Base-by-base conservation (phyloP, 2,797 vertebrate species). In the Benthosema pterotum region DNA sequence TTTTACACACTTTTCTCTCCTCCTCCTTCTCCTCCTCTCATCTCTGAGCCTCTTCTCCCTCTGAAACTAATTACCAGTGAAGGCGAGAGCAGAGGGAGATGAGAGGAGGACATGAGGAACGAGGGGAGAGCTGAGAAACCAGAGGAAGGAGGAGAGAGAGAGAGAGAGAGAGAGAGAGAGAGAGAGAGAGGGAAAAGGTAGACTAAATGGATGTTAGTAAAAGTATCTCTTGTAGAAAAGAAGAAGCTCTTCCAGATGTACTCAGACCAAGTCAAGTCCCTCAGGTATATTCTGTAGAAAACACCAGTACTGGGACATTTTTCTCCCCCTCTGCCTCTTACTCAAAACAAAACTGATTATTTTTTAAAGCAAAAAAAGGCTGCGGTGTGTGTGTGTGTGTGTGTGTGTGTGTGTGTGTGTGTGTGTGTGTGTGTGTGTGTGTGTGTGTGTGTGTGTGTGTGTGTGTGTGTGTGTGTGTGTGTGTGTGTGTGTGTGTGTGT, bases 31-130 rank as follows among this genome's bases (percentile, higher is more conserved):
- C 70, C 19, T 22, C 17, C 57, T 38, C 45, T 28, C 15, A 38
- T 32, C 71, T 63, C 71, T 53, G 17, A 87, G 64, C 72, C 19
- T 61, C 64, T 76, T 87, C 89, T 94, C 94, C 94, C 95, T 94
- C 83, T 91, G 94, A 95, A 95, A 95, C 93, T 95, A 95, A 96
- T 95, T 95, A 95, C 80, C 76, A 78, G 92, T 93, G 94, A 91
- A 88, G 93, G 83, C 87, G 83, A 60, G 87, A 91, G 87, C 80
- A 68, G 75, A 85, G 88, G 80, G 85, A 86, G 74, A 84, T 83
- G 80, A 74, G 49, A 45, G 16, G 50, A 50, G 57, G 67, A 73
- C 65, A 66, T 64, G 79, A 74, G 61, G 78, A 77, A 74, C 69
- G 67, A 57, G 60, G 61, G 66, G 58, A 70, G 79, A 84, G 83